phyloP scores from a whole-genome alignment of 2,888 invertebrate genomes.

The Herminia tarsipennalis region DNA sequence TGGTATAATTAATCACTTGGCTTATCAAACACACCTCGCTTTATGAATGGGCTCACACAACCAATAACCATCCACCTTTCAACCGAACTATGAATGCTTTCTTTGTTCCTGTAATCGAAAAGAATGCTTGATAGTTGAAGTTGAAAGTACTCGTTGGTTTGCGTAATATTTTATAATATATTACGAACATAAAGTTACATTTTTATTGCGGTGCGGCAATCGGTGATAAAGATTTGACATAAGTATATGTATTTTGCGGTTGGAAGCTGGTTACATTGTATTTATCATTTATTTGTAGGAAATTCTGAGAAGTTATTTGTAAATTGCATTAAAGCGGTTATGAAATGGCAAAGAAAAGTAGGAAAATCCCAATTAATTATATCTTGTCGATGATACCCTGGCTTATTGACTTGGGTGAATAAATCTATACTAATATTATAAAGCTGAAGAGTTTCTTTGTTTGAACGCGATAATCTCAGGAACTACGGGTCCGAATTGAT shows the following conservation, averaged over 20 bases:
- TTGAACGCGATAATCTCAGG: too few species aligned
- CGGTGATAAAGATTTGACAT: background rate
- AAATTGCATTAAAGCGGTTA: too few species aligned
- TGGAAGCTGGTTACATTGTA: too few species aligned
- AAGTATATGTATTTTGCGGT: background rate
- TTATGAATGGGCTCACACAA: conserved; percentile 8
- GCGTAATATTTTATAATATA: background rate
- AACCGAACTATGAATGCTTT: background rate
- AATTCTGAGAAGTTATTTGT: too few species aligned
- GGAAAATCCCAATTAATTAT: too few species aligned
- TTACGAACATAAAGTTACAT: background rate
- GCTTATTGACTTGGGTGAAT: too few species aligned
- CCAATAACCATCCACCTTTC: background rate
- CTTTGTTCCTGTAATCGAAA: conserved; percentile 2
- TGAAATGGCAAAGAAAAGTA: too few species aligned
- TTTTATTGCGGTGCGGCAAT: background rate
- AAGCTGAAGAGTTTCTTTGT: too few species aligned
- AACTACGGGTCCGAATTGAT: too few species aligned
- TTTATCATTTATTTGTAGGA: too few species aligned
- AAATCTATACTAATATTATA: too few species aligned
- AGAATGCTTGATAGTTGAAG: conserved; percentile 1
- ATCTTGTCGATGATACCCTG: too few species aligned
- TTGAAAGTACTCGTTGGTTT: background rate
- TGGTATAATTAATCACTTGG: conserved; percentile 12
- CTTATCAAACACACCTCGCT: conserved; percentile 12